These are phyloP conservation scores for Microcebus tavaratra DNA, from an alignment of 2,113 vertebrate genomes.

Conservation along the genomic window DNA sequence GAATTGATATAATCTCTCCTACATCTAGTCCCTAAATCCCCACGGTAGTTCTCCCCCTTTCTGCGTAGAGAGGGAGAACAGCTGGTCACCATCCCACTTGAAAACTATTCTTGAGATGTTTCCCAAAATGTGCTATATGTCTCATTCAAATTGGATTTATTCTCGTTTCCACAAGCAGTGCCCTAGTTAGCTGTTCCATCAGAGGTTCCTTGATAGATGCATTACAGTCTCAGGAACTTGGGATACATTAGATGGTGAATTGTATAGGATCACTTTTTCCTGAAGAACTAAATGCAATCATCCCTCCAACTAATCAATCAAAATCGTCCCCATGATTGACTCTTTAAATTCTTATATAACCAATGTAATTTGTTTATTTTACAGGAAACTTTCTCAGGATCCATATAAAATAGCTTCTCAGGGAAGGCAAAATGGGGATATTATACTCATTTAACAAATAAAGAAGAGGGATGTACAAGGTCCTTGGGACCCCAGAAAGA, in stretches of 20 bases:
- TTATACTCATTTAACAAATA: not conserved
- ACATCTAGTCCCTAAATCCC: not conserved
- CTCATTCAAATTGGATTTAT: conserved; percentile 77
- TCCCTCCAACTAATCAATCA: not conserved
- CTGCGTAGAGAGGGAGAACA: conserved; percentile 62
- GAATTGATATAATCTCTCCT: not conserved
- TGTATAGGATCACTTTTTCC: not conserved
- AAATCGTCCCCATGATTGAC: too few relatives aligned
- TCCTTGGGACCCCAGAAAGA: not conserved
- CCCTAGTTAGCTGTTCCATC: conserved; percentile 70
- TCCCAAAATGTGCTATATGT: conserved; percentile 74
- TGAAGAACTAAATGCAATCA: not conserved
- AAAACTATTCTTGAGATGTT: conserved; percentile 77
- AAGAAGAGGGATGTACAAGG: not conserved
- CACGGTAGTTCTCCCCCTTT: not conserved
- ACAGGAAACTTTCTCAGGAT: not conserved
- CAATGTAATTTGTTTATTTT: not conserved
- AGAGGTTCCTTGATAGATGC: conserved; percentile 24
- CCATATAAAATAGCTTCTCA: not conserved
- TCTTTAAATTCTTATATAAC: not conserved
- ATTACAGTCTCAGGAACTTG: not conserved
- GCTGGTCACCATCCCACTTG: conserved; percentile 79
- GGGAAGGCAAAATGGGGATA: not conserved
- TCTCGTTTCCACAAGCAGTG: conserved; percentile 60
- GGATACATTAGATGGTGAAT: not conserved